phyloP scores from a whole-genome alignment of 2,888 invertebrate genomes.

The Lysandra coridon region DNA sequence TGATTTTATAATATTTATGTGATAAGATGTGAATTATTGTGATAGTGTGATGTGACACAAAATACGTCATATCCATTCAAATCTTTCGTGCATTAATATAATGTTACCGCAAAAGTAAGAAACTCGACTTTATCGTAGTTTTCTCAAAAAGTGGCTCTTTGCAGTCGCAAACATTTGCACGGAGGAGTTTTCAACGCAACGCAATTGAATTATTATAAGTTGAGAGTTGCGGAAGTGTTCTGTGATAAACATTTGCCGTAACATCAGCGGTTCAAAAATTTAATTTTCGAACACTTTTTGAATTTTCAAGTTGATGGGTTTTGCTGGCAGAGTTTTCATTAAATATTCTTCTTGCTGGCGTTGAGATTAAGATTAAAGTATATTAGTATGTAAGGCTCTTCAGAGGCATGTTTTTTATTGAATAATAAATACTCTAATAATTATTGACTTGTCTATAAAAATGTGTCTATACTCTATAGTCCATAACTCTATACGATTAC shows the following conservation, averaged over 20 bases:
- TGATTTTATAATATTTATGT: too few species aligned
- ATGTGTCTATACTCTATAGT: too few species aligned
- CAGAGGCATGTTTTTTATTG: too few species aligned
- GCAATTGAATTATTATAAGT: slow-evolving; percentile 34
- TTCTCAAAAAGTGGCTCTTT: slow-evolving; percentile 50
- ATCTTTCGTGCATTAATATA: slow-evolving; percentile 44
- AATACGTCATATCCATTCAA: slow-evolving; percentile 39
- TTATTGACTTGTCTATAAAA: too few species aligned
- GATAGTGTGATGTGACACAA: neutral
- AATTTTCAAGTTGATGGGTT: slow-evolving; percentile 18
- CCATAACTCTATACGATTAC: too few species aligned
- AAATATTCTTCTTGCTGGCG: neutral
- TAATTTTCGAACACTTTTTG: slow-evolving; percentile 7
- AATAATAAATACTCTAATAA: too few species aligned
- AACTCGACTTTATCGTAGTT: slow-evolving; percentile 50
- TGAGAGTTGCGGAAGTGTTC: slow-evolving; percentile 30
- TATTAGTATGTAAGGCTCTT: neutral
- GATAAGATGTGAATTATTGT: neutral
- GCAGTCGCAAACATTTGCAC: slow-evolving; percentile 52
- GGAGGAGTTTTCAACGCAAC: slow-evolving; percentile 50
- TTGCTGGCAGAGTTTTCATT: neutral
- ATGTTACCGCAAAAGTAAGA: slow-evolving; percentile 48
- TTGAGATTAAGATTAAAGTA: neutral
- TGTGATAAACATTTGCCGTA: slow-evolving; percentile 29
- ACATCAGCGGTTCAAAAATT: slow-evolving; percentile 20